Evolutionary conservation across 1,140 invertebrate species (phyloP), one percentile per base, ranked within the genome.

Genomic region (Euglossa dilemma): DNA sequence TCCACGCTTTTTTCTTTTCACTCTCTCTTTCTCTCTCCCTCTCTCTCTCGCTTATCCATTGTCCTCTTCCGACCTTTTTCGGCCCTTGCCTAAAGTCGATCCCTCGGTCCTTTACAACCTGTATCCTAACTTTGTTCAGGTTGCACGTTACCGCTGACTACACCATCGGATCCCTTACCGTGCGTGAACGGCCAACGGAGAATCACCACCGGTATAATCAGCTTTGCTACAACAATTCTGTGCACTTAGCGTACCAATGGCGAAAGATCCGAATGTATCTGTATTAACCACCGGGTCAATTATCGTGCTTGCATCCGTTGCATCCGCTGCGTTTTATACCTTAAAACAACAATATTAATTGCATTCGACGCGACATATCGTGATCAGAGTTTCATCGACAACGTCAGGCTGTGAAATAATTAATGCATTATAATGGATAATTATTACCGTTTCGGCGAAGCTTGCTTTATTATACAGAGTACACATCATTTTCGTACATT

Each of bases 221-320:
- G 76, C 72, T 87, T 87, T 75, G 70, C 54, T 59, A 64, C 52
- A 69, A 76, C 57, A 75, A 87, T 80, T 87, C 85, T 81, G n/a
- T 78, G 74, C 64, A 77, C 66, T 87, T 78, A 80, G 43, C 86
- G 74, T 54, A 74, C 63, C 66, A 59, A 43, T 47, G 25, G 54
- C 75, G 50, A 25, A 76, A 76, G n/a, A 28, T 61, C n/a, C 59
- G 25, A 61, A 61, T 61, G 36, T 36, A 36, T 4, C 36, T 36
- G 1, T 14, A 28, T 61, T 61, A 61, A 25, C 14, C 14, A 28
- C n/a, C 75, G 85, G 67, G 80, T 56, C 54, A 81, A 36, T 50
- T 52, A 43, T 20, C 20, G 14, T 45, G 43, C 20, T 25, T 20
- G 56, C 14, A 12, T 80, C 56, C 64, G 47, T 52, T 67, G 69